Conservation (phyloP, 2,113 vertebrate genomes). For the Gila orcuttii region DNA sequence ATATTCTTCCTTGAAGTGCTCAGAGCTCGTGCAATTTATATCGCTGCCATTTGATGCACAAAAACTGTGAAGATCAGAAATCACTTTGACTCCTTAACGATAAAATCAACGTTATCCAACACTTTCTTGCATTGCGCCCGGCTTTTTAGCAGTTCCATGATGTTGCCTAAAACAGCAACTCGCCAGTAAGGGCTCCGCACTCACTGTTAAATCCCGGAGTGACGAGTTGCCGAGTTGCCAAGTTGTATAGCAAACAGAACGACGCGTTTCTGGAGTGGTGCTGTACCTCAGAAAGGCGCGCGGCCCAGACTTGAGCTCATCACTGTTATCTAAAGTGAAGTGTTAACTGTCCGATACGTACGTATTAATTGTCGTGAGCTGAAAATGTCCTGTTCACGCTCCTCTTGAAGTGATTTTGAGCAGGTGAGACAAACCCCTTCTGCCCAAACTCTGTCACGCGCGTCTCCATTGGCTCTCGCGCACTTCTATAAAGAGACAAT, state of each 20-base stretch:
- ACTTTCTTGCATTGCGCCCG: conserved; percentile 48
- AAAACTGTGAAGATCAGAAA: conserved; percentile 34
- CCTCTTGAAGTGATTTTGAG: conserved; percentile 71
- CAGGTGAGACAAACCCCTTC: conserved; percentile 76
- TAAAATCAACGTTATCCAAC: conserved; percentile 53
- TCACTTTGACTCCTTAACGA: conserved; percentile 56
- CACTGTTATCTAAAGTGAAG: conserved; percentile 55
- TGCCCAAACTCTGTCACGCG: conserved; percentile 67
- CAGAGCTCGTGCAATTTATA: conserved; percentile 35
- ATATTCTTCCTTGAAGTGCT: conserved; percentile 42
- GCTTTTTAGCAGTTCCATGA: conserved; percentile 31
- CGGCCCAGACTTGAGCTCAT: conserved; percentile 32
- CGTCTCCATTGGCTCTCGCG: conserved; percentile 73
- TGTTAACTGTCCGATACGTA: conserved; percentile 60
- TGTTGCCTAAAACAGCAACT: conserved; percentile 2
- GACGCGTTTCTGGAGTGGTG: conserved; percentile 60
- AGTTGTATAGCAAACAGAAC: conserved; percentile 60
- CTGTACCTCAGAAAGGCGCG: conserved; percentile 8
- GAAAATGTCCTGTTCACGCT: conserved; percentile 61
- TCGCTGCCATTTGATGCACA: conserved; percentile 50
- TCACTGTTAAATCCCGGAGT: conserved; percentile 64
- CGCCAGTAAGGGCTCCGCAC: conserved; percentile 40
- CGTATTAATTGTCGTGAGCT: conserved; percentile 69
- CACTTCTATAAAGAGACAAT: conserved; percentile 60
- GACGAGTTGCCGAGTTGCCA: conserved; percentile 58